Percentiles rank a stretch among this genome's conserved stretches.
phyloP scores from a whole-genome alignment of 2,797 vertebrate species.

The Tachyglossus aculeatus region DNA sequence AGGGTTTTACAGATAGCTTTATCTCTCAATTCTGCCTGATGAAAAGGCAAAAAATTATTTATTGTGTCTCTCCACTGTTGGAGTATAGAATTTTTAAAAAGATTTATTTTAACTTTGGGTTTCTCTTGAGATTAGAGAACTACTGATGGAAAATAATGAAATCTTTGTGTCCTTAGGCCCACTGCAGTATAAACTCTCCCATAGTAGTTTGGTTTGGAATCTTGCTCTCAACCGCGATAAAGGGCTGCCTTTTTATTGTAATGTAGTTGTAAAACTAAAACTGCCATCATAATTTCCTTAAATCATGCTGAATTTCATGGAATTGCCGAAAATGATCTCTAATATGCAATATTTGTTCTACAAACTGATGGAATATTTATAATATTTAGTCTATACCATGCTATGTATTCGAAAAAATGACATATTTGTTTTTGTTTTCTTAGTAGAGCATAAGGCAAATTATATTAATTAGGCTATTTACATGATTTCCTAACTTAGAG shows the following conservation, averaged over 20 bases:
- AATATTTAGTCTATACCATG: constrained; percentile 67
- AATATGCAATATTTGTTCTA: constrained; percentile 66
- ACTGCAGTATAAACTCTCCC: constrained; percentile 34
- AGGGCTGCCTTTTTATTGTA: constrained; percentile 56
- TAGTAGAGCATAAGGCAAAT: constrained; percentile 76
- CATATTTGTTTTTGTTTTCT: constrained; percentile 81
- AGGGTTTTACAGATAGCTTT: constrained; percentile 71
- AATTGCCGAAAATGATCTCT: constrained; percentile 43
- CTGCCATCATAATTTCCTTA: constrained; percentile 61
- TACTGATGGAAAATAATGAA: constrained; percentile 64
- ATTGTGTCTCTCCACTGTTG: constrained; percentile 62
- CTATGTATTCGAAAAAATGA: constrained; percentile 73
- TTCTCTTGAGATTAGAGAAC: constrained; percentile 67
- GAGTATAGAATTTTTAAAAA: constrained; percentile 68
- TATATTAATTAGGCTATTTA: constrained; percentile 85
- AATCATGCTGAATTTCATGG: constrained; percentile 62
- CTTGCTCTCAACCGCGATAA: constrained; percentile 56
- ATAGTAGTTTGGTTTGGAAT: constrained; percentile 43
- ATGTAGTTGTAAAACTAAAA: constrained; percentile 55
- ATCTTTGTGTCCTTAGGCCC: constrained; percentile 47
- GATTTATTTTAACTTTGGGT: constrained; percentile 67
- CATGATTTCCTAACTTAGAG: constrained; percentile 79
- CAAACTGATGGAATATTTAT: constrained; percentile 64
- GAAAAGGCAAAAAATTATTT: constrained; percentile 71
- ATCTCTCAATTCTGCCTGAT: constrained; percentile 70